Percentiles rank a stretch among this genome's conserved stretches.
These are phyloP conservation scores for Drosophila koepferae DNA, from an alignment of 2,888 invertebrate genomes.

Conservation along the genomic window DNA sequence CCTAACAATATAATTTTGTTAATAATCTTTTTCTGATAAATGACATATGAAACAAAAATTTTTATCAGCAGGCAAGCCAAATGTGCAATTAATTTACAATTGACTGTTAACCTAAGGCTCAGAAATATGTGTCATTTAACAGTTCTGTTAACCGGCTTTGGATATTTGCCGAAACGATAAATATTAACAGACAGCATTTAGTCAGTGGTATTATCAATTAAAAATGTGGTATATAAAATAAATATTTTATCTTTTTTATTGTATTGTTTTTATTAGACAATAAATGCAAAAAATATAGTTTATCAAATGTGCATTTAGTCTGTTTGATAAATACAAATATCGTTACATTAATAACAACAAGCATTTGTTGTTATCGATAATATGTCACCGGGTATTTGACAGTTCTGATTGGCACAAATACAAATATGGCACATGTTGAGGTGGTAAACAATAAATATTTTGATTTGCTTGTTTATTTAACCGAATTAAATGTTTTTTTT, in stretches of 20 bases:
- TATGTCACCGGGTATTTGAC: neutral
- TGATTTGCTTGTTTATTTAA: neutral
- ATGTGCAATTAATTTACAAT: neutral
- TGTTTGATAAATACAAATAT: neutral
- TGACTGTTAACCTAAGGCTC: neutral
- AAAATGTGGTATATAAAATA: neutral
- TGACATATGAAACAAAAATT: neutral
- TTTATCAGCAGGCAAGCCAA: neutral
- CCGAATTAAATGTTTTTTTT: neutral
- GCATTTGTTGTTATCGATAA: neutral
- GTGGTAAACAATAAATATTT: constrained; percentile 33
- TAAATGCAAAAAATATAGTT: neutral
- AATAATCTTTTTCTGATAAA: neutral
- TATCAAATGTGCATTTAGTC: neutral
- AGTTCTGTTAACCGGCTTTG: constrained; percentile 8
- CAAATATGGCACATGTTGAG: constrained; percentile 45
- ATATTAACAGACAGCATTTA: neutral
- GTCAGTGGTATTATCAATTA: neutral
- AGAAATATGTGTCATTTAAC: neutral
- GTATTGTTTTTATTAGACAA: neutral
- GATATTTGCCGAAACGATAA: neutral
- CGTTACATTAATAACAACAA: no score
- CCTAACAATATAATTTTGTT: neutral
- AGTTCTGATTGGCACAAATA: constrained; percentile 21
- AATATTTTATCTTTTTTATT: neutral